These are phyloP conservation scores for Aldrovandia affinis DNA, from an alignment of 2,797 vertebrate species.

Conservation along the genomic window DNA sequence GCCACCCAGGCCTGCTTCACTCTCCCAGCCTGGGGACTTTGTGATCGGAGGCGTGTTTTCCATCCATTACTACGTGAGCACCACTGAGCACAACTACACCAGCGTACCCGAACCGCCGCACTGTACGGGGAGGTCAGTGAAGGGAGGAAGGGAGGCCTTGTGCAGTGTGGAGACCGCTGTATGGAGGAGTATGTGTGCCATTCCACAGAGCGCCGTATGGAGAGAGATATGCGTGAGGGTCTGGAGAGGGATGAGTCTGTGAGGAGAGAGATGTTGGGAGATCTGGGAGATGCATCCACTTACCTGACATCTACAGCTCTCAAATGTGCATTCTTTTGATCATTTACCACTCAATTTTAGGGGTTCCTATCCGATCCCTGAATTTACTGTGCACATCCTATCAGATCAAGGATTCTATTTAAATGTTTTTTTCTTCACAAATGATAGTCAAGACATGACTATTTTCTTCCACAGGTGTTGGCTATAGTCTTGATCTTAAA, in stretches of 20 bases:
- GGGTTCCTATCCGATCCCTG: no score
- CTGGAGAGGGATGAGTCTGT: not conserved
- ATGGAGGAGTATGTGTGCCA: not conserved
- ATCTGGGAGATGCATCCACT: not conserved
- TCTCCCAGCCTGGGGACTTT: slow-evolving; percentile 59
- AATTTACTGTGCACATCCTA: no score
- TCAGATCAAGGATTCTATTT: no score
- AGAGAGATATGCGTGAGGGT: not conserved
- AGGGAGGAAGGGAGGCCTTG: not conserved
- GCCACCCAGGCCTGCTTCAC: slow-evolving; percentile 36
- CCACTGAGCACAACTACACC: slow-evolving; percentile 53
- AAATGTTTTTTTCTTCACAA: no score
- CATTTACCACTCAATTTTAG: no score
- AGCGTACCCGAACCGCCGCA: slow-evolving; percentile 49
- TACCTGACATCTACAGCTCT: not conserved
- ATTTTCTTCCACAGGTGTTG: no score
- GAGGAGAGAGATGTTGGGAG: not conserved
- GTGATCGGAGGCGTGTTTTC: slow-evolving; percentile 63
- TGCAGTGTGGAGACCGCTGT: not conserved
- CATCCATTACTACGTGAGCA: slow-evolving; percentile 52
- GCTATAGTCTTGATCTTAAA: no score
- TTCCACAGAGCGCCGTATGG: not conserved
- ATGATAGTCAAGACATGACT: no score
- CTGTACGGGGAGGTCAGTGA: slow-evolving; percentile 63
- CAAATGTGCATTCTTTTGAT: not conserved